Evolutionary conservation across 2,888 invertebrate species (phyloP), one percentile per base, ranked within the genome.

Genomic region (Argyra leucocephala): DNA sequence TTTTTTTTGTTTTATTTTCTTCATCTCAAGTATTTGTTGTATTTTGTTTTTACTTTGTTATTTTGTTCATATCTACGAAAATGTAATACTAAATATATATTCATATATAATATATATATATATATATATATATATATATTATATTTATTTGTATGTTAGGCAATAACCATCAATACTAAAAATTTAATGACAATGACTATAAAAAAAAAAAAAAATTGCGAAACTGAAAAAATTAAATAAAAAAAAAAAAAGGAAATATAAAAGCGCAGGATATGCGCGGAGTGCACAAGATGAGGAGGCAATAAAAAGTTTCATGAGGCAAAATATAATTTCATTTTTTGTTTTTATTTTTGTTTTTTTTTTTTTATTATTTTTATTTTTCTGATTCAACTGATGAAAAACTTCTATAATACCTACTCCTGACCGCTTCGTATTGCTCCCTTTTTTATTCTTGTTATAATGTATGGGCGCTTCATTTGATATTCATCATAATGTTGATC

Each of bases 151-250:
- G 48, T 48, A 48, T 48, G 48, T 48, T 48, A 48, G 48, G 48
- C 48, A 48, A 48, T 48, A 48, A 48, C 48, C 48, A 48, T 48
- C 48, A 48, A 48, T 48, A 48, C 48, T 48, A 48, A 48, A 48
- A 48, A 48, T 48, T 48, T 48, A 48, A 48, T 48, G 48, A 48
- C 48, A 48, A 48, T 48, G 48, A 48, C 48, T 48, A 48, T 48
- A 48, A 48, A 48, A 37, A 37, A 48, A 48, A 48, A 48, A 18
- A 48, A 48, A 48, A 48, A 48, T 48, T 48, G 48, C 48, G 48
- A 48, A 48, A 48, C 48, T 48, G 48, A 48, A 48, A 15, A 48
- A 48, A 15, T 5, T 18, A 48, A 48, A 18, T 18, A 48, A 48
- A 48, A 48, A 31, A 31, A 6, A n/a, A 48, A 48, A 48, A 48